Percentiles rank a stretch among this genome's conserved stretches.
Evolutionary conservation across 2,888 invertebrate species (phyloP).

Genomic region (Empis livida): DNA sequence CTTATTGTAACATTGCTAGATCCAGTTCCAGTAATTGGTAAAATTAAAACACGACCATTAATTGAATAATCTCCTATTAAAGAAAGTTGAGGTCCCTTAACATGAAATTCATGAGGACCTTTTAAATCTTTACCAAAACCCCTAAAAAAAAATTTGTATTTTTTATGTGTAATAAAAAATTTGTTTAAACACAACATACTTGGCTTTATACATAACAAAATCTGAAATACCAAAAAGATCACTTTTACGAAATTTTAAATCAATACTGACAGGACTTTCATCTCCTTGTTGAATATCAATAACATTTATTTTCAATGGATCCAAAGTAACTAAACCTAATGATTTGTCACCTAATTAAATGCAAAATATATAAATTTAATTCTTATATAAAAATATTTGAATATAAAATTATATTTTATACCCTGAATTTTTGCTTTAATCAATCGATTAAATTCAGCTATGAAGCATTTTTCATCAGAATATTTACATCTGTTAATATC

Average conservation of each 20-base stretch:
- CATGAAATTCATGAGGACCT: neutral
- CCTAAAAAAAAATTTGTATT: neutral
- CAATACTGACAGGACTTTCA: neutral
- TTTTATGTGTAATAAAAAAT: too few relatives aligned
- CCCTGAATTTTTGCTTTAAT: neutral
- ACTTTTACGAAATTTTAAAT: neutral
- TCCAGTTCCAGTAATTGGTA: conserved; percentile 12
- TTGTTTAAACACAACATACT: too few relatives aligned
- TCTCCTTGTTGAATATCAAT: neutral
- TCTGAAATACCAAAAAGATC: neutral
- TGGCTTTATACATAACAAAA: neutral
- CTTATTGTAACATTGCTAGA: conserved; percentile 7
- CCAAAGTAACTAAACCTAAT: conserved; percentile 21
- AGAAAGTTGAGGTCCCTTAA: neutral
- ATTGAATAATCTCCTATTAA: conserved; percentile 1
- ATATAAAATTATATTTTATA: neutral
- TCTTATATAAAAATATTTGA: too few relatives aligned
- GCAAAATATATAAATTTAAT: neutral
- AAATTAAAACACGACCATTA: conserved; percentile 7
- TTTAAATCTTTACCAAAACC: neutral
- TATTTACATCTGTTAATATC: neutral
- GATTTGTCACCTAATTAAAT: conserved; percentile 16
- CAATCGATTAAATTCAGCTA: neutral
- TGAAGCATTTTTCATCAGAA: neutral
- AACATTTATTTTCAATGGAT: conserved; percentile 8